Evolutionary conservation across 2,113 vertebrate genomes (phyloP), one percentile per base, ranked within the genome.

Genomic region (Mirounga angustirostris): DNA sequence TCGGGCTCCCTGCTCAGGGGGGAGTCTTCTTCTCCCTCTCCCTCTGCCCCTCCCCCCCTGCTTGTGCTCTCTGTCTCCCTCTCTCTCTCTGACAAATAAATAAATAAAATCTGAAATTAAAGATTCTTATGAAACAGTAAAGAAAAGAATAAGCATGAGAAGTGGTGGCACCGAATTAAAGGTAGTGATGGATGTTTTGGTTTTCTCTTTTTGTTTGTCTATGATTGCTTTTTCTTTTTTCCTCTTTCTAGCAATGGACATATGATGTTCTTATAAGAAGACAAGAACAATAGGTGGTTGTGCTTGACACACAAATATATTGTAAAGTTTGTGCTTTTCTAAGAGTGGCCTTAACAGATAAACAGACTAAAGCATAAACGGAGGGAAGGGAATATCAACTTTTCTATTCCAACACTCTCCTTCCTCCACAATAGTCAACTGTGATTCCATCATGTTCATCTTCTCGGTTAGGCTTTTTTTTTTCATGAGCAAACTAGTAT

Each of bases 161-260:
- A 69, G 74, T 43, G 10, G 24, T 18, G 73, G 30, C 63, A 78
- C n/a, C 22, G 56, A 21, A 81, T 33, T 87, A 40, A 74, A 91
- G 46, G n/a, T 9, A 10, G 10, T 65, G 46, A 71, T 43, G n/a
- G 33, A 33, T 78, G 7, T 50, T 88, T 87, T 59, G 4, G n/a
- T 88, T 82, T 95, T n/a, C 50, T 67, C 21, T 18, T 69, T 83
- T 91, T 82, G 30, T 33, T 88, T 52, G n/a, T 88, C 67, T 69
- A 19, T 36, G 61, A n/a, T 43, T 91, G 22, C 19, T 58, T 92
- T 94, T 52, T 36, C 7, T 54, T 16, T 22, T 22, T 76, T 54
- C 7, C 30, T 36, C 24, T 36, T 12, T 16, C 21, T 7, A 40
- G 63, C 40, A 54, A 81, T 63, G n/a, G 43, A 22, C 43, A 28